phyloP scores from a whole-genome alignment of 2,113 vertebrate genomes.

The Zapornia atra region DNA sequence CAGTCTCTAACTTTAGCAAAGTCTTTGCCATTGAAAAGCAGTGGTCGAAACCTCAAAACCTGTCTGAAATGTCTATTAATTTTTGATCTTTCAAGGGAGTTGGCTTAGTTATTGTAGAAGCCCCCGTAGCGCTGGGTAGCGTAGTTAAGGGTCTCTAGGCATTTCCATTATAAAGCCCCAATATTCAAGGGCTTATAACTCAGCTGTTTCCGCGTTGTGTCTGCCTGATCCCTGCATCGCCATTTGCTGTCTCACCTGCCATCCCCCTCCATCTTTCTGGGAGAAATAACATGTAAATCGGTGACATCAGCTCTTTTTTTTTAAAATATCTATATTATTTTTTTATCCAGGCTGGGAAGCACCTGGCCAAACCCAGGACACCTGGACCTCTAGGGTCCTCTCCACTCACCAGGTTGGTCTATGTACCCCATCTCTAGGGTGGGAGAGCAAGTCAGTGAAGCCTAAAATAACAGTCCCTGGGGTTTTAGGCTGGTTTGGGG shows the following conservation, averaged over 20 bases:
- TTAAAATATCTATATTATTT: rapidly evolving
- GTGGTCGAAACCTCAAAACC: conserved; percentile 66
- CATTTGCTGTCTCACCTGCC: neutral
- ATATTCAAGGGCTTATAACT: conserved; percentile 20
- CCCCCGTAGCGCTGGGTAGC: conserved; percentile 8
- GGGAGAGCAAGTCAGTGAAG: rapidly evolving
- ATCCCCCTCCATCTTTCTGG: neutral
- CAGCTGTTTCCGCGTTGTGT: neutral
- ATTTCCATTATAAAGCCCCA: conserved; percentile 31
- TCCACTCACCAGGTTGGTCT: neutral
- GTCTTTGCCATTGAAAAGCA: conserved; percentile 70
- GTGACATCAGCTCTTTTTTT: rapidly evolving
- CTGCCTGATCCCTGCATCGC: neutral
- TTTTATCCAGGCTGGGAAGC: neutral
- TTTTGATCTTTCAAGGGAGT: conserved; percentile 73
- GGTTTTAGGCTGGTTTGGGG: neutral
- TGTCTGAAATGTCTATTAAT: conserved; percentile 74
- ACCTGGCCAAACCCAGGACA: neutral
- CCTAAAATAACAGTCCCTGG: neutral
- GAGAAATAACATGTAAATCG: neutral
- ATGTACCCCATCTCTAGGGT: rapidly evolving
- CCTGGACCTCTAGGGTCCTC: neutral
- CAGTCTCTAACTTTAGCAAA: conserved; percentile 72
- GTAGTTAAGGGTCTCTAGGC: conserved; percentile 50
- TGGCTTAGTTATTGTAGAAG: conserved; percentile 56